A percentile compares a stretch with the other conserved stretches of the same genome.
phyloP scores from a whole-genome alignment of 2,113 vertebrate species.

The Tupaia chinensis region DNA sequence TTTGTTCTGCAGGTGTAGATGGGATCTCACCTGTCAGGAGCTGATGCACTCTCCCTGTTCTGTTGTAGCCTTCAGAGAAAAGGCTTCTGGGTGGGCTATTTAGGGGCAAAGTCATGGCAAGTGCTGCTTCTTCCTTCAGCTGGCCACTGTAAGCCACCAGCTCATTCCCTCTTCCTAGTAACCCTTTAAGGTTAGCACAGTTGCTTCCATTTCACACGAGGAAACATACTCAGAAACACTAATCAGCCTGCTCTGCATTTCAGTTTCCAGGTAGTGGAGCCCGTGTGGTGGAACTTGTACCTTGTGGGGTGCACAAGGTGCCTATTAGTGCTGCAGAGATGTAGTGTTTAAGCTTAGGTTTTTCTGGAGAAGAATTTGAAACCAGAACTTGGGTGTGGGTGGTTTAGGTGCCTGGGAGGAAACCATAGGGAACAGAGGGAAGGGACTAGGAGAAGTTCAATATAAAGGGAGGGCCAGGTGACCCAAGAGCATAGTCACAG shows the following conservation, averaged over 20 bases:
- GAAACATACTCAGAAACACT: background rate
- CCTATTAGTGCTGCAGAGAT: too few relatives aligned
- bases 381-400: background rate
- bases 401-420: too few relatives aligned
- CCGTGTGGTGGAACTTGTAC: rapidly evolving
- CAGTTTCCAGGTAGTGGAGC: too few relatives aligned
- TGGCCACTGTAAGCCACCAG: rapidly evolving
- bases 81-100: background rate
- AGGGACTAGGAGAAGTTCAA: rapidly evolving
- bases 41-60: background rate
- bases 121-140: background rate
- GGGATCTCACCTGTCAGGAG: background rate
- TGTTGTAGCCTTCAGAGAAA: background rate
- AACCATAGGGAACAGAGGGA: background rate
- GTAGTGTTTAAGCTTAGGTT: background rate
- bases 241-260: background rate
- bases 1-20: background rate
- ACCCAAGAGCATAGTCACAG: background rate
- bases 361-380: background rate
- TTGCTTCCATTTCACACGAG: rapidly evolving
- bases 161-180: background rate
- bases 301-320: background rate
- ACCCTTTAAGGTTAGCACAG: rapidly evolving
- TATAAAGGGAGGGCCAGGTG: too few relatives aligned
- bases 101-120: background rate